phyloP scores from a whole-genome alignment of 2,797 vertebrate genomes.

The Liasis olivaceus region DNA sequence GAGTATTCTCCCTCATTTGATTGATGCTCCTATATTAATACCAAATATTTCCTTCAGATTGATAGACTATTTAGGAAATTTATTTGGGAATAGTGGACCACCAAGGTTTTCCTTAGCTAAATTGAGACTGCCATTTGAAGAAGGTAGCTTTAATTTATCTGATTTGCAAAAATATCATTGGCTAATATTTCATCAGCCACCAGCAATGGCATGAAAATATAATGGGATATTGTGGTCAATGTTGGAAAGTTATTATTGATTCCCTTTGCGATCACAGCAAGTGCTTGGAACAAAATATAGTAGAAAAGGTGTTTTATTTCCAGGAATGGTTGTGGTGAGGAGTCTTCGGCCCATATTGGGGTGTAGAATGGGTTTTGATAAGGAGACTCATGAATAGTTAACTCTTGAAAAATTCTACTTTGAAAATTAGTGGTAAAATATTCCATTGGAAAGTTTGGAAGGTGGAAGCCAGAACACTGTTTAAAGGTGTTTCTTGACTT shows the following conservation, averaged over 20 bases:
- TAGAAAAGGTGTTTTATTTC: background rate
- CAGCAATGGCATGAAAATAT: background rate
- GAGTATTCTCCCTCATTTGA: background rate
- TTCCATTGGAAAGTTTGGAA: background rate
- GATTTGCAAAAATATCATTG: background rate
- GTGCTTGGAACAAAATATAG: background rate
- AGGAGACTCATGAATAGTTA: background rate
- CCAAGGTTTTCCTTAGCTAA: background rate
- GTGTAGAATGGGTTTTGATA: background rate
- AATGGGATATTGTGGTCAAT: background rate
- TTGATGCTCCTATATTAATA: background rate
- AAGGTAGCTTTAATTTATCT: background rate
- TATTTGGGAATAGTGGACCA: background rate
- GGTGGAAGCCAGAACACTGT: background rate
- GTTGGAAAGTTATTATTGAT: background rate
- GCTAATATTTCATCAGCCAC: background rate
- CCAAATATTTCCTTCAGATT: background rate
- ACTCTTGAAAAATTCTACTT: background rate
- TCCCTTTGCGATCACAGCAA: background rate
- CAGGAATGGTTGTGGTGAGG: background rate
- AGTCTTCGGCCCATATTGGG: background rate
- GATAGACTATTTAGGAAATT: background rate
- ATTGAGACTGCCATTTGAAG: background rate
- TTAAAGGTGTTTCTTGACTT: background rate
- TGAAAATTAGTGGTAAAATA: background rate